Conservation (phyloP, 1,140 invertebrate genomes). For the Temnothorax longispinosus region DNA sequence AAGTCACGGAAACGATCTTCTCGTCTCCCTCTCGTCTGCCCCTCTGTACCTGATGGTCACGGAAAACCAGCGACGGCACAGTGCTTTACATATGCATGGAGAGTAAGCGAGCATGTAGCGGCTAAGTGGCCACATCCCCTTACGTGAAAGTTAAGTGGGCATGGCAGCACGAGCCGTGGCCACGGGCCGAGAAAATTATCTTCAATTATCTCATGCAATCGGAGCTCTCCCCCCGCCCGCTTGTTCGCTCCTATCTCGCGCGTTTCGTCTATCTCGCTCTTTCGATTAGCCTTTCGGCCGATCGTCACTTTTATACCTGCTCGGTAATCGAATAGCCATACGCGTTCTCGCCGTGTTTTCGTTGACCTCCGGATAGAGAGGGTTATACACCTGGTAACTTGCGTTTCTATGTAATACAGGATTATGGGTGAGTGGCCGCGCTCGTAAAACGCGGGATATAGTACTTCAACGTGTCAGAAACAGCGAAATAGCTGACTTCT, state of each 20-base stretch:
- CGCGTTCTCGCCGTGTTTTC: slow-evolving; percentile 44
- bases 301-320: slow-evolving; percentile 34
- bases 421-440: slow-evolving; percentile 41
- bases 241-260: slow-evolving; percentile 1
- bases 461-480: slow-evolving; percentile 39
- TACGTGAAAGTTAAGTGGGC: slow-evolving; percentile 83
- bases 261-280: slow-evolving; percentile 24
- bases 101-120: slow-evolving; percentile 81
- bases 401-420: slow-evolving; percentile 37
- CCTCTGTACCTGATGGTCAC: slow-evolving; percentile 73
- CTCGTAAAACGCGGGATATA: slow-evolving; percentile 33
- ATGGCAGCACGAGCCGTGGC: slow-evolving; percentile 79
- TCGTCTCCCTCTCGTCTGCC: slow-evolving; percentile 9
- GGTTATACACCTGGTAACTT: slow-evolving; percentile 26
- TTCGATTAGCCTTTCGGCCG: slow-evolving; percentile 43
- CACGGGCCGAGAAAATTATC: slow-evolving; percentile 80
- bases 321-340: slow-evolving; percentile 22
- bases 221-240: slow-evolving; percentile 4
- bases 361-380: slow-evolving; percentile 28
- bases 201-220: slow-evolving; percentile 80
- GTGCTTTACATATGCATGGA: slow-evolving; percentile 75
- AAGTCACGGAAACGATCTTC: slow-evolving; percentile 38
- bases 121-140: slow-evolving; percentile 81
- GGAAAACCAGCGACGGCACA: slow-evolving; percentile 67
- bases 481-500: slow-evolving; percentile 32